Percentiles rank a stretch among this genome's conserved stretches.
Conservation (phyloP, 2,797 vertebrate species). For the Parambassis ranga region DNA sequence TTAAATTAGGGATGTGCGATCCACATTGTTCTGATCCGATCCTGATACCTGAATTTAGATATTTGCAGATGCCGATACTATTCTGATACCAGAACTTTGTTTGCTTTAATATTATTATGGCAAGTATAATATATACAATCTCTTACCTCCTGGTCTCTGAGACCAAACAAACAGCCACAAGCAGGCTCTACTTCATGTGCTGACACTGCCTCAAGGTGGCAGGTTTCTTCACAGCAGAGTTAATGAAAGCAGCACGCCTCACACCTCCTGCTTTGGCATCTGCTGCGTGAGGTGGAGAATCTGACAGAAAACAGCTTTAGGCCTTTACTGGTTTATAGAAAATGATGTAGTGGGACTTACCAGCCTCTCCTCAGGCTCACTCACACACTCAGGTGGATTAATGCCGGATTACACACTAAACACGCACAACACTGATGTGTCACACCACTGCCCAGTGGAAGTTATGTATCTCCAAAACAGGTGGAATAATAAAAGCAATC, state of each 20-base stretch:
- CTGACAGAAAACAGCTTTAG: conserved; percentile 23
- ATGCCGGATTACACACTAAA: conserved; percentile 18
- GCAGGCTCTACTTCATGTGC: conserved; percentile 19
- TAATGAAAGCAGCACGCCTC: conserved; percentile 36
- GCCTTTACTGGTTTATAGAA: conserved; percentile 6
- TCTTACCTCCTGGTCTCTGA: conserved; percentile 1
- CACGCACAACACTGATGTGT: conserved; percentile 9
- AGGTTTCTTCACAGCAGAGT: conserved; percentile 28
- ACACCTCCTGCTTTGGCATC: not conserved
- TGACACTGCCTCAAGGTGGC: conserved; percentile 48
- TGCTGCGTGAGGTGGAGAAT: conserved; percentile 5
- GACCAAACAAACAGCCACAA: conserved; percentile 25
- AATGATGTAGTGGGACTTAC: not conserved
- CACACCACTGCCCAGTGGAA: not conserved
- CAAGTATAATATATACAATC: too few species aligned
- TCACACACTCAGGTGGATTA: conserved; percentile 9
- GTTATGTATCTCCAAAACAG: not conserved
- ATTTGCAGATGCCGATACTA: too few species aligned
- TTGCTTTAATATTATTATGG: too few species aligned
- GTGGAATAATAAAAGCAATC: not conserved
- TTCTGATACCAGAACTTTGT: too few species aligned
- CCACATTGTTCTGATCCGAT: too few species aligned
- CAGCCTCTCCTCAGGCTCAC: not conserved
- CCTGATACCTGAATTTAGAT: too few species aligned
- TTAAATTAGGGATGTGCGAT: too few species aligned